Base-by-base conservation (phyloP, 2,888 invertebrate genomes). In the Teinopalpus imperialis region DNA sequence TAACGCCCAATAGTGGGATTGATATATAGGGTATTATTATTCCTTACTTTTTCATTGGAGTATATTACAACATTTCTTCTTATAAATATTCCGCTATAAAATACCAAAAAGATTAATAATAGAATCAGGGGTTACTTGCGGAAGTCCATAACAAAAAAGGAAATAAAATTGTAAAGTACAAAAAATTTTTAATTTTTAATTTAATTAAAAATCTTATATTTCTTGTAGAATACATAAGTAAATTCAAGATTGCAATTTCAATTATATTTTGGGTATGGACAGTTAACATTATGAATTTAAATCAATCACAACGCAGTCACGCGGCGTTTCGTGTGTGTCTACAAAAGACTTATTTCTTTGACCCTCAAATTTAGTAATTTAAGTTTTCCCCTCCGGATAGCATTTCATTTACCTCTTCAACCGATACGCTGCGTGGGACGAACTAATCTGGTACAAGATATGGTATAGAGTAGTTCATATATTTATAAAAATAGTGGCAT, bases 391-490 rank as follows among this genome's bases (percentile, higher is more conserved):
- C 88, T 87, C 83, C 80, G 81, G 85, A 83, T 85, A 82, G 87
- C 88, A 86, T 88, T 88, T 88, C 87, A 88, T 88, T 88, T 88
- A 88, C 88, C 88, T 88, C 88, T 88, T 87, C 87, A 86, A 81
- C 83, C 87, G 87, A 88, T 88, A 87, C 88, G 88, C 83, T 69
- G 88, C 80, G 88, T 88, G 80, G 87, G 86, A 86, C 80, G 85
- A 80, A 86, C 88, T 86, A 86, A 87, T 87, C 87, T 81, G 69
- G 82, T 58, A 80, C 77, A 83, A 36, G 41, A 57, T 52, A 57
- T 52, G 49, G 56, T 23, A 43, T 75, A 54, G 82, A 86, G 78
- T 58, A 40, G 67, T 7, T 39, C 32, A 39, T 48, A n/a, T 3
- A 16, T 9, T 0, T 16, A 41, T 3, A 41, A 23, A 24, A 14